Evolutionary conservation across 2,797 vertebrate genomes (phyloP).

Genomic region (Heteromormyrus szaboi): DNA sequence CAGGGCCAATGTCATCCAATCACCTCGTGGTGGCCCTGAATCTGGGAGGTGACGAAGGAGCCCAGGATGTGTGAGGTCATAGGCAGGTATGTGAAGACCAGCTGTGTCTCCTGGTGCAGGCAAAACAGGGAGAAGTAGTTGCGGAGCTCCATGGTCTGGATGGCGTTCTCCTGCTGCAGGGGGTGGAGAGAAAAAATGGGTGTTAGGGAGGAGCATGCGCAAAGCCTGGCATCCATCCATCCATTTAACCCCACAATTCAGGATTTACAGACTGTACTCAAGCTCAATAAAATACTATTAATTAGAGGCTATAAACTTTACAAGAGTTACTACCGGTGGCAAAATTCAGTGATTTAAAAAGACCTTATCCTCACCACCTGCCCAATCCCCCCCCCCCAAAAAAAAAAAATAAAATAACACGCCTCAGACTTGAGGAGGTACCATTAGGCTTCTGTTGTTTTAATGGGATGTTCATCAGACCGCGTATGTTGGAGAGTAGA

Average conservation of each 20-base stretch:
- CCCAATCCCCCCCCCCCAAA: background rate
- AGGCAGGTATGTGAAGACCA: slow-evolving; percentile 89
- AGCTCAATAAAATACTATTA: background rate
- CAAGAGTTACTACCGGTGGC: background rate
- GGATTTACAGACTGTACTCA: background rate
- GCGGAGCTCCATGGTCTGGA: slow-evolving; percentile 91
- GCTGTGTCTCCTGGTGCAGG: slow-evolving; percentile 93
- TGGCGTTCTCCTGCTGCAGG: slow-evolving; percentile 86
- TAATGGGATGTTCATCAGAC: background rate
- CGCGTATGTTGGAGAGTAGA: background rate
- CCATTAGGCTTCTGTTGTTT: background rate
- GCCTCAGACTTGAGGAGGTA: background rate
- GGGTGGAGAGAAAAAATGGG: slow-evolving; percentile 1
- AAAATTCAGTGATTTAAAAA: background rate
- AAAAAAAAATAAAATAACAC: background rate
- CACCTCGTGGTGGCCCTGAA: slow-evolving; percentile 94
- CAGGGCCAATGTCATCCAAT: slow-evolving; percentile 15
- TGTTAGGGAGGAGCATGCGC: background rate
- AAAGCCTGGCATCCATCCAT: background rate
- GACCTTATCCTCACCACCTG: background rate
- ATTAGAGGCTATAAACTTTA: background rate
- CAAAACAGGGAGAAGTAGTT: slow-evolving; percentile 96
- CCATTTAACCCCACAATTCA: background rate
- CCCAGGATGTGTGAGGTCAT: slow-evolving; percentile 88
- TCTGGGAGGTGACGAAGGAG: slow-evolving; percentile 91